Percentiles rank a stretch among this genome's conserved stretches.
Conservation (phyloP, 1,140 invertebrate species). For the Sarcophaga peregrina region DNA sequence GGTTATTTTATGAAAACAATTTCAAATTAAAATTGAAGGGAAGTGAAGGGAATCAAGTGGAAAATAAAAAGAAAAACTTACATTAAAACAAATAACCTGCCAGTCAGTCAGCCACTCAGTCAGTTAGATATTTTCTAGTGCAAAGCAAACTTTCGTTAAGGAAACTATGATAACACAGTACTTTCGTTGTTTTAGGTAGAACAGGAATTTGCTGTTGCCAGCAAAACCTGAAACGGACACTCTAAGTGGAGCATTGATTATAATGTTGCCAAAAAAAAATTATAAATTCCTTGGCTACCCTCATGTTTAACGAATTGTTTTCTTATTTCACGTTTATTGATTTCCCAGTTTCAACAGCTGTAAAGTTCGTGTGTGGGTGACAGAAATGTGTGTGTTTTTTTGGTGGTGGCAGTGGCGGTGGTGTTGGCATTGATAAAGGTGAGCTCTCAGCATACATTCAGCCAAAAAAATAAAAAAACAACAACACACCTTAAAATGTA, state of each 20-base stretch:
- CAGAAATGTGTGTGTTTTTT: no score
- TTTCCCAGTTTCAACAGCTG: neutral
- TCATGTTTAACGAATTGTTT: neutral
- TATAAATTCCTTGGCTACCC: neutral
- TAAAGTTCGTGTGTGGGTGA: no score
- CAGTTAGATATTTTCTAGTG: neutral
- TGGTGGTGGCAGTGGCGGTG: no score
- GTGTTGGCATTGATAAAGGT: no score
- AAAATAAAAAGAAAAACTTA: no score
- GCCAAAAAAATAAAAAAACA: no score
- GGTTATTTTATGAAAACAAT: no score
- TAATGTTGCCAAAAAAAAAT: constrained; percentile 30
- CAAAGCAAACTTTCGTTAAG: neutral
- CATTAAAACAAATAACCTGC: neutral
- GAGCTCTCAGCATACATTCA: no score
- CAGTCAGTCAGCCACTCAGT: constrained; percentile 9
- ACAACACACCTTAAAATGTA: neutral
- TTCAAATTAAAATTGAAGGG: no score
- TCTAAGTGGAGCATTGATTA: constrained; percentile 32
- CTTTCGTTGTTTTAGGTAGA: neutral
- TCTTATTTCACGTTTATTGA: neutral
- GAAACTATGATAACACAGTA: constrained; percentile 13
- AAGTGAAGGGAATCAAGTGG: no score
- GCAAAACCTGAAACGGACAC: neutral
- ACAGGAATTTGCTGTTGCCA: neutral